A percentile compares a stretch with the other conserved stretches of the same genome.
Evolutionary conservation across 2,888 invertebrate species (phyloP).

Genomic region (Meganola albula): DNA sequence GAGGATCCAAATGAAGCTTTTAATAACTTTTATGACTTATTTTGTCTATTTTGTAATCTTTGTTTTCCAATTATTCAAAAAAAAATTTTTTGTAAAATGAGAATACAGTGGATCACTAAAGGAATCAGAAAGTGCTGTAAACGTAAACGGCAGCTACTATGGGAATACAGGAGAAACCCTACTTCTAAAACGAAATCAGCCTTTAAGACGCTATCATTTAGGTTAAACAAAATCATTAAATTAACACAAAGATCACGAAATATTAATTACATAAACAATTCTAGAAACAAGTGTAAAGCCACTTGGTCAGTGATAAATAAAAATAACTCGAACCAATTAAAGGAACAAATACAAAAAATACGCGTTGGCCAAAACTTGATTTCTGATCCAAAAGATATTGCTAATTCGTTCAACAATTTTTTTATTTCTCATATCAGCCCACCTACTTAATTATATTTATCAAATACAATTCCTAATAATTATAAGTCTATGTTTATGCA

Average conservation of each 20-base stretch:
- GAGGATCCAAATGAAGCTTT: conserved; percentile 3
- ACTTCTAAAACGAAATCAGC: conserved; percentile 1
- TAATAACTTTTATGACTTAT: conserved; percentile 3
- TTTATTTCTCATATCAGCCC: not conserved
- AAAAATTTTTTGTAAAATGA: not conserved
- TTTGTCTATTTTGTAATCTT: conserved; percentile 2
- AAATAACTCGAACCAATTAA: not conserved
- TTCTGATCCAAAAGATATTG: not conserved
- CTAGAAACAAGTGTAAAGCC: conserved; percentile 1
- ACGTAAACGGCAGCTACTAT: conserved; percentile 5
- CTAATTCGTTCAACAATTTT: conserved; percentile 1
- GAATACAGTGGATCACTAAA: conserved; percentile 1
- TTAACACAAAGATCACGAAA: conserved; percentile 5
- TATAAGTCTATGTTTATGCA: not conserved
- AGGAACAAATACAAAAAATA: conserved; percentile 2
- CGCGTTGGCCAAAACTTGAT: too few relatives aligned
- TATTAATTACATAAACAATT: not conserved
- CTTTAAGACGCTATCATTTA: conserved; percentile 1
- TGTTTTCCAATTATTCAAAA: conserved; percentile 1
- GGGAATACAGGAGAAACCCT: conserved; percentile 3
- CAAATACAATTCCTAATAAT: conserved; percentile 7
- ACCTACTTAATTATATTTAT: not conserved
- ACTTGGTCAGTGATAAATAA: conserved; percentile 2
- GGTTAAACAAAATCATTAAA: conserved; percentile 1
- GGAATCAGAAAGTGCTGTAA: conserved; percentile 3